Base-by-base conservation (phyloP, 1,140 invertebrate genomes). In the Drosophila burlai region DNA sequence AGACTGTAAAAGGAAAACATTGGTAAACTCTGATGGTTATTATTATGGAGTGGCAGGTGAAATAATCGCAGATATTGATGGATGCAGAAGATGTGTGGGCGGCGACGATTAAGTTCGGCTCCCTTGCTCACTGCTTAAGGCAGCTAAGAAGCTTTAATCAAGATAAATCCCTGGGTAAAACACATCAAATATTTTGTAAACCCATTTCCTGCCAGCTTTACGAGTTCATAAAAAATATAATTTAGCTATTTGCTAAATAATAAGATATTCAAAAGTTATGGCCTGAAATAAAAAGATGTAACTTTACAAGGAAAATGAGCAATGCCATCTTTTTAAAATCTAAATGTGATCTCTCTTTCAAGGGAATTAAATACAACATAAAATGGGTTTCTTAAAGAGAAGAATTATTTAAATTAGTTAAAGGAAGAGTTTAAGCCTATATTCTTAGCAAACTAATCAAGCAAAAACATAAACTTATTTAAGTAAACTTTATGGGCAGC, bases 21-120 rank as follows among this genome's bases (percentile, higher is more conserved):
- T 42, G 46, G 46, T 9, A 71, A 71, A 26, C 43, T 60, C 54
- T 50, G 67, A 72, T 73, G 62, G 64, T 67, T 76, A 67, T 54
- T 65, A 50, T 76, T 67, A 76, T 76, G 73, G 47, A 66, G 52
- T 54, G 55, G 47, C 74, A 76, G 74, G 62, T 76, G 52, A 24
- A 67, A 76, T 76, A 59, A 76, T 67, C 73, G 42, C 40, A 15
- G 13, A 29, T 67, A 76, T 76, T 54, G 73, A 76, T 71, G 67
- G 65, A 54, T 69, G 31, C 16, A 3, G 24, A 47, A 40, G 36
- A 38, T 55, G 34, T 34, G 61, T 54, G 40, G 21, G 21, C 7
- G 60, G 10, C 21, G 8, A 1, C 29, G 61, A 52, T 66, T 65
- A 47, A 13, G n/a, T 34, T 64, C 13, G n/a, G 21, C 47, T 52